A percentile compares a stretch with the other conserved stretches of the same genome.
These are phyloP conservation scores for Myrmophylax atrothorax DNA, from an alignment of 2,113 vertebrate genomes.

Conservation along the genomic window DNA sequence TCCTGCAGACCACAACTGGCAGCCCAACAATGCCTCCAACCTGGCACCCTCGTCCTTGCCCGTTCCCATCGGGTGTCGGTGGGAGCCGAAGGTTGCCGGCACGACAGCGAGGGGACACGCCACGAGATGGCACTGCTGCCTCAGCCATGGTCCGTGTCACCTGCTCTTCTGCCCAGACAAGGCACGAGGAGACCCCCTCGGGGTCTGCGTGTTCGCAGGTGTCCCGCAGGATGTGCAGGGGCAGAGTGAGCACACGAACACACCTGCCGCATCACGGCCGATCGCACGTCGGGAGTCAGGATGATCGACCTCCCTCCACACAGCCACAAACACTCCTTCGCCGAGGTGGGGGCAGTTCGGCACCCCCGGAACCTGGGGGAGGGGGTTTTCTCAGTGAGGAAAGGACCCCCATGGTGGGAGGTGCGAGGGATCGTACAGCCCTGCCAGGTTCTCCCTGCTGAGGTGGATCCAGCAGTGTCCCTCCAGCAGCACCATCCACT, in stretches of 20 bases:
- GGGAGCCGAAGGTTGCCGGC: neutral
- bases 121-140: conserved; percentile 29
- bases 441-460: neutral
- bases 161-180: fast-evolving
- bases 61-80: fast-evolving
- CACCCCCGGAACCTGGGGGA: fast-evolving
- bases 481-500: neutral
- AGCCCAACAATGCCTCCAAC: fast-evolving
- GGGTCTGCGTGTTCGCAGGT: neutral
- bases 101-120: neutral
- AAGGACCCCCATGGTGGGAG: neutral
- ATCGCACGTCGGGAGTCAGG: fast-evolving
- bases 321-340: fast-evolving
- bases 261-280: neutral
- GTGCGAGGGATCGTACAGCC: fast-evolving
- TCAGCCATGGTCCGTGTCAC: neutral
- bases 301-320: fast-evolving
- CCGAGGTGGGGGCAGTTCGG: fast-evolving
- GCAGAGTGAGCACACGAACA: fast-evolving
- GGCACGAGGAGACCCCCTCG: fast-evolving
- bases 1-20: fast-evolving
- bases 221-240: fast-evolving
- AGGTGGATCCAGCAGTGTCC: fast-evolving
- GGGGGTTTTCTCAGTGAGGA: too few relatives aligned
- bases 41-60: fast-evolving